Conservation (phyloP, 2,113 vertebrate species). For the Aspiorhynchus laticeps region DNA sequence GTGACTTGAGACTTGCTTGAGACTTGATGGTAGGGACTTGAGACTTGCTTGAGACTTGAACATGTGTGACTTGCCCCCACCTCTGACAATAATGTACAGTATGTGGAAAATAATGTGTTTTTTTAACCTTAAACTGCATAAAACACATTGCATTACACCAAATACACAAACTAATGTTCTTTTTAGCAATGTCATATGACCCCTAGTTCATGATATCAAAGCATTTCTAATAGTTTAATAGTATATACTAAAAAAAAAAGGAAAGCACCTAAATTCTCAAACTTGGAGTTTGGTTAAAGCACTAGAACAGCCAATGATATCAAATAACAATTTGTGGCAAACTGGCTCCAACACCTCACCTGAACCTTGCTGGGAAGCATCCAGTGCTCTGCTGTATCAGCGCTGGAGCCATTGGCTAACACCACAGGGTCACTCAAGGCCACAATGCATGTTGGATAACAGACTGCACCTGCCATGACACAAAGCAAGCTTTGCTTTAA, state of each 20-base stretch:
- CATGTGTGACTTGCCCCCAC: too few species aligned
- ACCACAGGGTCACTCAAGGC: conserved; percentile 86
- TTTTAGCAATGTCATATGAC: too few species aligned
- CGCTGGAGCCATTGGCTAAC: conserved; percentile 80
- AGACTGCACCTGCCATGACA: conserved; percentile 81
- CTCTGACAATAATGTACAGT: too few species aligned
- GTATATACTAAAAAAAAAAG: too few species aligned
- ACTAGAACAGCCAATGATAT: conserved; percentile 1
- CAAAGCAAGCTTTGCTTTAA: conserved; percentile 47
- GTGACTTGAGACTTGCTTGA: too few species aligned
- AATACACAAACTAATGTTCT: too few species aligned
- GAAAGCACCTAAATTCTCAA: not conserved
- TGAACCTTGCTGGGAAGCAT: conserved; percentile 84
- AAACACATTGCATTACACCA: too few species aligned
- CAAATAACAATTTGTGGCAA: conserved; percentile 26
- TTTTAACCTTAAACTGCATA: too few species aligned
- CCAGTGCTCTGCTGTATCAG: conserved; percentile 86
- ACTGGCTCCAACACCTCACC: conserved; percentile 72
- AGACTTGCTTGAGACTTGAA: too few species aligned
- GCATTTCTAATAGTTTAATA: not conserved
- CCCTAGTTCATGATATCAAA: not conserved
- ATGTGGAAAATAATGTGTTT: too few species aligned
- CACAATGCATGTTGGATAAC: conserved; percentile 82
- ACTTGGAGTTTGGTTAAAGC: not conserved
- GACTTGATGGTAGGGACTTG: too few species aligned